Base-by-base conservation (phyloP, 1,140 invertebrate genomes). In the Drosophila arizonae region DNA sequence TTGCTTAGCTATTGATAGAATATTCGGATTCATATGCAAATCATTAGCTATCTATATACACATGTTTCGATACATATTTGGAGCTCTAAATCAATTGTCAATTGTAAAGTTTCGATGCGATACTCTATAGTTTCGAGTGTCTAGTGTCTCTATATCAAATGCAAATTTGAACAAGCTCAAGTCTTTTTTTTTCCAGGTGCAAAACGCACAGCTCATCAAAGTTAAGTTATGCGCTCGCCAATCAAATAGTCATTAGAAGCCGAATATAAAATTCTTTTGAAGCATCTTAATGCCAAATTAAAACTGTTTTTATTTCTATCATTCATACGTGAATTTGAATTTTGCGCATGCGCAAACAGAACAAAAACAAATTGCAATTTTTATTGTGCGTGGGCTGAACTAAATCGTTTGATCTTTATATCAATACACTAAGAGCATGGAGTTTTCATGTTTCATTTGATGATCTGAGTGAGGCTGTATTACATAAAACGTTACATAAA, bases 151-250 rank as follows among this genome's bases (percentile, higher is more conserved):
- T 11, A 51, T 41, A 9, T 1, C 56, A 51, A 50, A 26, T 48
- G 15, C 21, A 62, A 48, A 41, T 54, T 30, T 21, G 36, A 64
- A 43, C 24, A 33, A 57, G 21, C 46, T 28, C 15, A 11, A 26
- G 54, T 56, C 54, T 45, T 15, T 13, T 17, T 17, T n/a, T 57
- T 15, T 57, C 15, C n/a, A 71, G 64, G 78, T 69, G 78, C 78
- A 87, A 72, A 77, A 74, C 26, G 55, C 48, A 48, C 58, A 67
- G 66, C 70, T 75, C 63, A 76, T 87, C 51, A 70, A 79, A 51
- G 24, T 51, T 43, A 66, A 81, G 75, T 76, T 62, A 67, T 69
- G 46, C 45, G 62, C 66, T 66, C 56, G 50, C 43, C 43, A 15
- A 46, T 46, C 51, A 11, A 66, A 65, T 45, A 28, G 36, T 69